Base-by-base conservation (phyloP, 2,888 invertebrate species). In the Spicauda simplicius region DNA sequence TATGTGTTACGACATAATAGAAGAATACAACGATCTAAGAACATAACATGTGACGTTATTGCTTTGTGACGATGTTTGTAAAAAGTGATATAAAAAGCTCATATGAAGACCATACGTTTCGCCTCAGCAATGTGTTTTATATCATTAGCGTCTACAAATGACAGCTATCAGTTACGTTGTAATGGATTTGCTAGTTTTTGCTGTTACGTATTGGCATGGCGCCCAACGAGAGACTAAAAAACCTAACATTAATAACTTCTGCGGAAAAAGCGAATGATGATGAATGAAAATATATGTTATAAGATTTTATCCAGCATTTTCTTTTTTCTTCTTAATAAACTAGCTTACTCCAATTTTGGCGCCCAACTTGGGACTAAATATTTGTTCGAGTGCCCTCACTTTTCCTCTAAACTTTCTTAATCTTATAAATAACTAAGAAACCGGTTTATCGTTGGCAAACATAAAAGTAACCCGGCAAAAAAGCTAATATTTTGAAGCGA, bases 91-190 rank as follows among this genome's bases (percentile, higher is more conserved):
- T 33, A 41, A 59, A 54, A 54, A 59, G 45, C 66, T 56, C 50
- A 56, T 56, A 64, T 52, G 45, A 59, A 61, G 50, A 61, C 61
- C 66, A 56, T 50, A 50, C 55, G 50, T 60, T 56, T 61, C 59
- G 48, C 60, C 16, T 61, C 56, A 61, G 55, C 48, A 52, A 41
- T 55, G 61, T 61, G 56, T 67, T 67, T 61, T 67, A 67, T 61
- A 50, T 67, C 61, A 67, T 67, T 61, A 67, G 66, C 50, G 61
- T 61, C 56, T 59, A 65, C 65, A 67, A 67, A 67, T 67, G 66
- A 67, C 48, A 61, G 66, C 66, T 61, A 67, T 67, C 66, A 67
- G 61, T 67, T 50, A 67, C 50, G 61, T 45, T 50, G 66, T 67
- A 67, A 67, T 67, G 66, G 66, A 61, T 20, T 20, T 45, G 48